Evolutionary conservation across 2,888 invertebrate species (phyloP).

Genomic region (Patella depressa): DNA sequence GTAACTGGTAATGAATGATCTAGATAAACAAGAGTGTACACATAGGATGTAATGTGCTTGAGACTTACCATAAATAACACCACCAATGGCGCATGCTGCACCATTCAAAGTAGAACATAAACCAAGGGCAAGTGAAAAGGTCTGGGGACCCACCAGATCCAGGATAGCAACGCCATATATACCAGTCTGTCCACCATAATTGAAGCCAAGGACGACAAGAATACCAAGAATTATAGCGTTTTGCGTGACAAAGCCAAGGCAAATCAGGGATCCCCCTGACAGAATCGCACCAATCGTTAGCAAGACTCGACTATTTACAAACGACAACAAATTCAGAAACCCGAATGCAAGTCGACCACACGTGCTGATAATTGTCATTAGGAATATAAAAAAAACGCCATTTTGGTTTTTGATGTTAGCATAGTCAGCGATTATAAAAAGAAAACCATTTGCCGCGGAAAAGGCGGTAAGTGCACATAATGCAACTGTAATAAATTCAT

Average conservation of each 20-base stretch:
- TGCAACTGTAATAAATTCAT: not conserved
- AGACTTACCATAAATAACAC: constrained; percentile 1
- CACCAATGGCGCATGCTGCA: not conserved
- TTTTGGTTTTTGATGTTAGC: not conserved
- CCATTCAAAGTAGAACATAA: not conserved
- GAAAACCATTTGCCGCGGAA: not conserved
- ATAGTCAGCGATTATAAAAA: not conserved
- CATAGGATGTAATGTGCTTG: not conserved
- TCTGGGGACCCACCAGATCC: not conserved
- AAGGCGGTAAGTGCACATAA: not conserved
- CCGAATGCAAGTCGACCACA: not conserved
- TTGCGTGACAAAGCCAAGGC: not conserved
- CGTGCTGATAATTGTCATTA: not conserved
- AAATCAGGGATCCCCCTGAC: not conserved
- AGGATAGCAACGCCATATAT: not conserved
- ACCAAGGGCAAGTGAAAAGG: not conserved
- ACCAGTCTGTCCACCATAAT: not conserved
- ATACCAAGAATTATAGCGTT: not conserved
- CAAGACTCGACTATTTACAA: not conserved
- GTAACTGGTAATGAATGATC: not conserved
- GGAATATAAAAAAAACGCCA: not conserved
- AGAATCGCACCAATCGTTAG: not conserved
- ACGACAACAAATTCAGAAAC: not conserved
- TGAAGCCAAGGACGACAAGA: not conserved
- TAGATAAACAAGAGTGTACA: not conserved